A percentile compares a stretch with the other conserved stretches of the same genome.
Evolutionary conservation across 2,888 invertebrate genomes (phyloP).

Genomic region (Reticulitermes lucifugus): DNA sequence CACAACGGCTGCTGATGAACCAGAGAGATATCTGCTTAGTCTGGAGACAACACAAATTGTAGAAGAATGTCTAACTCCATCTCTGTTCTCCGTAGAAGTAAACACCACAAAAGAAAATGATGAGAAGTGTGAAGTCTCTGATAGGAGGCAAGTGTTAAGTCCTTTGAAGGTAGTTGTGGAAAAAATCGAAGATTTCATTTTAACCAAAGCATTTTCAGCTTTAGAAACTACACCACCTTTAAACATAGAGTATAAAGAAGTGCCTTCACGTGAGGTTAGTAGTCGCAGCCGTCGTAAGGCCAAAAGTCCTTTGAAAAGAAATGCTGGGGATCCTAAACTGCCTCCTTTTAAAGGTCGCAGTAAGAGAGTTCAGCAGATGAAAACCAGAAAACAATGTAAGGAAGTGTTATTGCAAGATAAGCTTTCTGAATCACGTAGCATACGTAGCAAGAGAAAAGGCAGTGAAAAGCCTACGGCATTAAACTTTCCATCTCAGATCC

Average conservation of each 20-base stretch:
- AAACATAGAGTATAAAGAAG: background rate
- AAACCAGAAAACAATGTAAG: background rate
- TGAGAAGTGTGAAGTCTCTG: background rate
- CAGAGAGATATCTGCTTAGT: background rate
- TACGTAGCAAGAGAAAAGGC: background rate
- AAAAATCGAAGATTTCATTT: slow-evolving; percentile 22
- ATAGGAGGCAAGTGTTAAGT: background rate
- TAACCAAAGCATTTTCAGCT: slow-evolving; percentile 25
- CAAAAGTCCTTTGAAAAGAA: background rate
- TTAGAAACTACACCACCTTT: slow-evolving; percentile 18
- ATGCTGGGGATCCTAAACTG: background rate
- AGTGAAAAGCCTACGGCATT: background rate
- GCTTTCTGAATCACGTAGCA: background rate
- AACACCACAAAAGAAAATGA: background rate
- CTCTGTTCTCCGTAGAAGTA: background rate
- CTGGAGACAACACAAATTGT: background rate
- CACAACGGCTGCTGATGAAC: background rate
- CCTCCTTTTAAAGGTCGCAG: background rate
- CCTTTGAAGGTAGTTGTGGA: slow-evolving; percentile 29
- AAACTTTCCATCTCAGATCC: background rate
- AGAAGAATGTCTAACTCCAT: background rate
- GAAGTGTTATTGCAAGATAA: background rate
- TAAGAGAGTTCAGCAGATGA: background rate
- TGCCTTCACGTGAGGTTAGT: background rate
- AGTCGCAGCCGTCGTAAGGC: background rate